These are phyloP conservation scores for Dicyrtomina minuta DNA, from an alignment of 2,888 invertebrate species.

Conservation along the genomic window DNA sequence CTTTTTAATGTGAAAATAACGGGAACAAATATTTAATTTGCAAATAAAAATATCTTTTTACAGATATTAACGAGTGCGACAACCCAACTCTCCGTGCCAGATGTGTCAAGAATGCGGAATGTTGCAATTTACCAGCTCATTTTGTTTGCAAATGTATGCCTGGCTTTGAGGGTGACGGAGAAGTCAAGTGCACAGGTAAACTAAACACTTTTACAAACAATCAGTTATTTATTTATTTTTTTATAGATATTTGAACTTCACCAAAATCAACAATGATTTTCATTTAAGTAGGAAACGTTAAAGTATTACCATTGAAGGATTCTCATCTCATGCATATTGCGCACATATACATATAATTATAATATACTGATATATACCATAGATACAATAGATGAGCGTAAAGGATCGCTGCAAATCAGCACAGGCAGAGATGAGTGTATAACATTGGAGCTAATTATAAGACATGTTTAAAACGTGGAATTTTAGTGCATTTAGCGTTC, in stretches of 20 bases:
- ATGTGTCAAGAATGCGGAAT: conserved; percentile 89
- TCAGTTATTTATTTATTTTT: conserved; percentile 2
- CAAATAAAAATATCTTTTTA: not conserved
- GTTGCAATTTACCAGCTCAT: conserved; percentile 91
- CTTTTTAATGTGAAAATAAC: not conserved
- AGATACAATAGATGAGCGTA: no score
- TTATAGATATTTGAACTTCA: conserved; percentile 1
- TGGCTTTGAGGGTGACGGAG: conserved; percentile 88
- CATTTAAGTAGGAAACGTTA: no score
- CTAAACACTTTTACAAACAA: conserved; percentile 16
- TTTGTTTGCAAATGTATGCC: conserved; percentile 91
- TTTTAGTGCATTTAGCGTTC: no score
- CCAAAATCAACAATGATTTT: conserved; percentile 35
- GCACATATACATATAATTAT: no score
- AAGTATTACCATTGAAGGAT: no score
- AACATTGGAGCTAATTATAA: no score
- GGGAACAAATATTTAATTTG: conserved; percentile 3
- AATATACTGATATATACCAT: no score
- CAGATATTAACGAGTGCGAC: conserved; percentile 92
- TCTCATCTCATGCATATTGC: no score
- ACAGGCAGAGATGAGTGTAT: no score
- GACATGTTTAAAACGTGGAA: no score
- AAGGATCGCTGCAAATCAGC: no score
- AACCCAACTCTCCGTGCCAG: conserved; percentile 79
- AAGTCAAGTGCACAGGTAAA: conserved; percentile 78